Base-by-base conservation (phyloP, 2,113 vertebrate species). In the Epinephelus cyanopodus region DNA sequence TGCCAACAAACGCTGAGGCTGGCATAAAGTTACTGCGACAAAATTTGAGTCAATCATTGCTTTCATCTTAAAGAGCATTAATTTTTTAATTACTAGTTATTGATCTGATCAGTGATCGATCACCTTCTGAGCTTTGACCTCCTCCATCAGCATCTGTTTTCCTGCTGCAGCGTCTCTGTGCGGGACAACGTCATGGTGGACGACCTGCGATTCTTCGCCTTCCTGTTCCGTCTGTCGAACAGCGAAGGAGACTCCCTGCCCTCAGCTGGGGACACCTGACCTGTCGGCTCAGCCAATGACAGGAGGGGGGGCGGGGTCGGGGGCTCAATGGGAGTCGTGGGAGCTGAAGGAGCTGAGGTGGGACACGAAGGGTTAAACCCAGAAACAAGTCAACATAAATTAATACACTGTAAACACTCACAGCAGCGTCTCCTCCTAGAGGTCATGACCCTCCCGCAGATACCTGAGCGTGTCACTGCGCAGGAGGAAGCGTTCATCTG, bases 51-150 rank as follows among this genome's bases (percentile, higher is more conserved):
- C 6, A 37, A 37, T 37, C 33, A 37, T 37, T 37, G 6, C 33
- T 37, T 7, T 37, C 5, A 37, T 7, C 0, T 37, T 37, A 37
- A 37, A 37, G 33, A 37, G 33, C 33, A 7, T 7, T 37, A 37
- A 1, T 37, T 37, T 37, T 7, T 37, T 29, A 29, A 29, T 29
- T 29, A 29, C 5, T 29, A 29, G 42, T 42, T 23, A n/a, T 54
- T 15, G 11, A 27, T 47, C 3, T 8, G 29, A 48, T 52, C 23
- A 25, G 18, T 18, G 7, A 62, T 10, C 5, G 23, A 27, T 39
- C 57, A 98, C 98, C 97, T 98, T 99, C 91, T 99, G 98, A 73
- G 96, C 95, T 82, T 96, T 96, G 74, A 99, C 92, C 87, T 99
- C 97, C 67, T 96, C 94, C 4, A 92, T 92, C 76, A 98, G 94